Conservation (phyloP, 2,113 vertebrate genomes). For the Accipiter cooperii region DNA sequence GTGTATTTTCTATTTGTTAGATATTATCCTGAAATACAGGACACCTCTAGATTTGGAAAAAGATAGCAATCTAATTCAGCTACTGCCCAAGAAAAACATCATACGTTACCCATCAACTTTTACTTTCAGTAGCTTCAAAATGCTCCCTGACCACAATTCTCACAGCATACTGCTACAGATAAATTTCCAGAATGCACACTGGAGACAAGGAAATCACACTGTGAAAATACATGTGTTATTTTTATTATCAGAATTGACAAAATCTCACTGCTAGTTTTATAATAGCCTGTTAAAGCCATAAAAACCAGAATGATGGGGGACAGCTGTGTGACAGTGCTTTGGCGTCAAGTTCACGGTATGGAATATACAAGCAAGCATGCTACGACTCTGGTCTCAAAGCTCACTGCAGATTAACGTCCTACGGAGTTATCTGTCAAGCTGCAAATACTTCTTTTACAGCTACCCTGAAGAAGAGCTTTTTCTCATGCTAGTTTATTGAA, state of each 20-base stretch:
- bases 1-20: not conserved
- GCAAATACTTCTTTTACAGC: not conserved
- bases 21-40: not conserved
- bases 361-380: not conserved
- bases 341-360: not conserved
- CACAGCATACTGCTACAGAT: not conserved
- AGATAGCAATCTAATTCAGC: not conserved
- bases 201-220: not conserved
- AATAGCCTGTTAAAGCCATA: not conserved
- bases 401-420: not conserved
- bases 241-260: constrained; percentile 6
- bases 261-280: not conserved
- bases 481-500: not conserved
- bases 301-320: not conserved
- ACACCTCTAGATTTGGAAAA: not conserved
- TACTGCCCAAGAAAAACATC: not conserved
- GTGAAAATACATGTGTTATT: not conserved
- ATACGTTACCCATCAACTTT: not conserved
- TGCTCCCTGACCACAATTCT: not conserved
- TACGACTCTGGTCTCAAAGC: not conserved
- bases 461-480: not conserved
- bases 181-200: not conserved
- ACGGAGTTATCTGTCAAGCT: not conserved
- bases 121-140: not conserved
- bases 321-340: not conserved